Evolutionary conservation across 1,140 invertebrate genomes (phyloP).

Genomic region (Idris sp.): DNA sequence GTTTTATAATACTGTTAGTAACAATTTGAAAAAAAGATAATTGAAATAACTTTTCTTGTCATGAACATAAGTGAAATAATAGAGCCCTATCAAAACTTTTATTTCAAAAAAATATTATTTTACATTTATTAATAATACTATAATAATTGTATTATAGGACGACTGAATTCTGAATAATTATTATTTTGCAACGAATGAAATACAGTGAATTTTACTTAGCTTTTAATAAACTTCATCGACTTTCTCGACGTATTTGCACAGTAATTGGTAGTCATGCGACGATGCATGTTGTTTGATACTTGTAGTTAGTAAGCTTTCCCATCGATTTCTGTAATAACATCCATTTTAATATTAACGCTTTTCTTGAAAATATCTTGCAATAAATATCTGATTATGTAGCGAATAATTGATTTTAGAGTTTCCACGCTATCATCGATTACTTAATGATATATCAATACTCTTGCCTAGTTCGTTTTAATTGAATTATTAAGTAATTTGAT

Average conservation of each 20-base stretch:
- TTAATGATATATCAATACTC: too few species aligned
- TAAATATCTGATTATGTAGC: conserved; percentile 17
- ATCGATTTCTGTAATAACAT: conserved; percentile 25
- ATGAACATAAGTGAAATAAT: too few species aligned
- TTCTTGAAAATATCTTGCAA: conserved; percentile 19
- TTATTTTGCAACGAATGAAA: neutral
- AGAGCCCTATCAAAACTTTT: too few species aligned
- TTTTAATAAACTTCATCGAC: conserved; percentile 13
- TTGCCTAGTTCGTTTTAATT: too few species aligned
- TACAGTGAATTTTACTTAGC: conserved; percentile 1
- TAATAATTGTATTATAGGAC: too few species aligned
- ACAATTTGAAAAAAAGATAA: too few species aligned
- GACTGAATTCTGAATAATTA: neutral
- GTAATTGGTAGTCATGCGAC: conserved; percentile 40
- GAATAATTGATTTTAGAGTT: conserved; percentile 20
- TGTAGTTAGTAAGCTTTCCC: conserved; percentile 26
- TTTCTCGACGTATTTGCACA: conserved; percentile 11
- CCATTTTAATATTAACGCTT: conserved; percentile 34
- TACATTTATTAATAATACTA: too few species aligned
- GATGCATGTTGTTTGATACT: conserved; percentile 28
- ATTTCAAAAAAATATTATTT: too few species aligned
- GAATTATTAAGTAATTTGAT: too few species aligned
- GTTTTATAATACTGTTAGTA: too few species aligned
- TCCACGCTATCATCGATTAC: neutral
- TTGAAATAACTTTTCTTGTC: too few species aligned